Evolutionary conservation across 2,888 invertebrate species (phyloP).

Genomic region (Epicampocera succincta): DNA sequence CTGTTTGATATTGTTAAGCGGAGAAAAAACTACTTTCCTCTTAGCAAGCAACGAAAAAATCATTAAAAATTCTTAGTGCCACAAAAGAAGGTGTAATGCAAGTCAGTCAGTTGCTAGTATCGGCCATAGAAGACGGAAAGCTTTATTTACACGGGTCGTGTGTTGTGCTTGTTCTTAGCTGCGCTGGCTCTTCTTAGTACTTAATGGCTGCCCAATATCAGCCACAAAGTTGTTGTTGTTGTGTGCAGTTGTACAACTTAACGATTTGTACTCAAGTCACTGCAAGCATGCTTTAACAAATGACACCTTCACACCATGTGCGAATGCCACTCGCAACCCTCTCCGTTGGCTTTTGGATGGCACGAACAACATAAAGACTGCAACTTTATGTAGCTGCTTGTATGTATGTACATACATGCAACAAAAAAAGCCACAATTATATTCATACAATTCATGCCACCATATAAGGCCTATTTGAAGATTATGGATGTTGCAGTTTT

Average conservation of each 20-base stretch:
- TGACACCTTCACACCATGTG: constrained; percentile 76
- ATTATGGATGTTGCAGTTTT: constrained; percentile 66
- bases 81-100: constrained; percentile 10
- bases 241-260: constrained; percentile 69
- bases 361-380: constrained; percentile 13
- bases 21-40: neutral
- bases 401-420: constrained; percentile 17
- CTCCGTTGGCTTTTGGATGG: neutral
- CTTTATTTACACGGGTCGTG: constrained; percentile 34
- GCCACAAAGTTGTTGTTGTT: constrained; percentile 60
- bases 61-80: neutral
- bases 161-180: constrained; percentile 16
- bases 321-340: constrained; percentile 34
- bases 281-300: constrained; percentile 78
- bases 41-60: constrained; percentile 7
- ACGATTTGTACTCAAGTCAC: constrained; percentile 78
- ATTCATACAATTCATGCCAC: constrained; percentile 52
- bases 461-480: constrained; percentile 57
- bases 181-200: constrained; percentile 19
- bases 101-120: constrained; percentile 5
- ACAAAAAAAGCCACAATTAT: constrained; percentile 38
- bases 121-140: constrained; percentile 5
- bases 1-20: constrained; percentile 58
- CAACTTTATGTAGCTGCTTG: neutral
- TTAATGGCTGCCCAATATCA: constrained; percentile 66